A percentile compares a stretch with the other conserved stretches of the same genome.
These are phyloP conservation scores for Apogon talboti DNA, from an alignment of 2,797 vertebrate species.

Conservation along the genomic window DNA sequence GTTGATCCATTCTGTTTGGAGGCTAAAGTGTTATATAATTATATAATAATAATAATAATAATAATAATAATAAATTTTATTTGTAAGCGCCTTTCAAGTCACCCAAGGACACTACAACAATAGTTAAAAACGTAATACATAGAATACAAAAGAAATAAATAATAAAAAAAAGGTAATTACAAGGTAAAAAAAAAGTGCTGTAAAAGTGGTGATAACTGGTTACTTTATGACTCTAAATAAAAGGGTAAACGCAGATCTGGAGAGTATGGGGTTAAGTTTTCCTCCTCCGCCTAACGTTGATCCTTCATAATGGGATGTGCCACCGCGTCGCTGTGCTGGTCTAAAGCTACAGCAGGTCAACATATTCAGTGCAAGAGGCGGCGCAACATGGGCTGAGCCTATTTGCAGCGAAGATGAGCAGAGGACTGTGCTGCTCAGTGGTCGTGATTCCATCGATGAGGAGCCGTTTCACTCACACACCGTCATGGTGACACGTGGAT, in stretches of 20 bases:
- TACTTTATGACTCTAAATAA: too few species aligned
- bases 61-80: too few species aligned
- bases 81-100: too few species aligned
- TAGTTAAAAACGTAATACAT: too few species aligned
- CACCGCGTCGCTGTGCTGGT: conserved; percentile 68
- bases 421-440: conserved; percentile 46
- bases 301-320: conserved; percentile 83
- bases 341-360: conserved; percentile 77
- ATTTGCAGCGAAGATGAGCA: conserved; percentile 45
- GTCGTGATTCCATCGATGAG: conserved; percentile 45
- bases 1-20: too few species aligned
- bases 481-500: conserved; percentile 71
- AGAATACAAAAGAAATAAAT: too few species aligned
- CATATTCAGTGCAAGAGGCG: conserved; percentile 71
- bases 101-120: too few species aligned
- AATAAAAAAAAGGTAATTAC: too few species aligned
- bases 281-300: conserved; percentile 61
- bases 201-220: too few species aligned
- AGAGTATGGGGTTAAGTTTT: conserved; percentile 78
- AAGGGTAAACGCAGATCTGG: conserved; percentile 29
- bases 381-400: conserved; percentile 70
- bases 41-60: too few species aligned
- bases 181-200: too few species aligned
- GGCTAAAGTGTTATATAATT: too few species aligned
- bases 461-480: conserved; percentile 22